Percentiles rank a stretch among this genome's conserved stretches.
phyloP scores from a whole-genome alignment of 2,888 invertebrate species.

The Magallana nippona region DNA sequence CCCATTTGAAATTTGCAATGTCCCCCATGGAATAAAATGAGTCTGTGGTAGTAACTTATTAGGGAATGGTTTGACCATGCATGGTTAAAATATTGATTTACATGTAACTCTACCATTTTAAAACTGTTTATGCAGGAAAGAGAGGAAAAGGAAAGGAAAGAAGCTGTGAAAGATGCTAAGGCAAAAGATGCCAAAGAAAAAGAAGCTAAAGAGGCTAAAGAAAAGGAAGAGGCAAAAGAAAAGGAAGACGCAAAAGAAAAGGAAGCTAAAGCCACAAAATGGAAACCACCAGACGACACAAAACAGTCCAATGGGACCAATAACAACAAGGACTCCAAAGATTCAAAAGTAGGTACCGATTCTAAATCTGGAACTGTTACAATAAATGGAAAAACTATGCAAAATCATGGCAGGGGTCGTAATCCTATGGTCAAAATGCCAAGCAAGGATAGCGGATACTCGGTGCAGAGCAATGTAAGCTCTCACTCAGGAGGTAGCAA shows the following conservation, averaged over 20 bases:
- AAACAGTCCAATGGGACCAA: conserved; percentile 33
- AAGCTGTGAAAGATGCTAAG: conserved; percentile 14
- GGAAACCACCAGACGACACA: conserved; percentile 25
- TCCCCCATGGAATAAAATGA: too few species aligned
- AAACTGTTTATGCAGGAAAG: neutral
- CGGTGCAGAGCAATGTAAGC: conserved; percentile 64
- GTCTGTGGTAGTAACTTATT: too few species aligned
- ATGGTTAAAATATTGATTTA: too few species aligned
- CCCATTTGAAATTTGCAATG: too few species aligned
- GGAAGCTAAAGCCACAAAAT: conserved; percentile 28
- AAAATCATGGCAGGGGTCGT: conserved; percentile 54
- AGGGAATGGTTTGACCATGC: too few species aligned
- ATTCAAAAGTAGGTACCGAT: conserved; percentile 42
- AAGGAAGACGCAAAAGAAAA: conserved; percentile 43
- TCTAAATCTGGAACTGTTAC: conserved; percentile 43
- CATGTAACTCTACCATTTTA: neutral
- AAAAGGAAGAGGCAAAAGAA: conserved; percentile 51
- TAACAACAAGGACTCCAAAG: conserved; percentile 40
- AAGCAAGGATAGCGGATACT: conserved; percentile 70
- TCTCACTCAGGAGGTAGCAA: conserved; percentile 64
- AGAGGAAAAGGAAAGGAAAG: conserved; percentile 37
- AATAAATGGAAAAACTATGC: conserved; percentile 42
- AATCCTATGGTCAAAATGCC: conserved; percentile 70
- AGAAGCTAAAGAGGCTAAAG: conserved; percentile 65
- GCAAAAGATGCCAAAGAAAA: conserved; percentile 5